phyloP scores from a whole-genome alignment of 1,140 invertebrate species.

The Pectinophora gossypiella region DNA sequence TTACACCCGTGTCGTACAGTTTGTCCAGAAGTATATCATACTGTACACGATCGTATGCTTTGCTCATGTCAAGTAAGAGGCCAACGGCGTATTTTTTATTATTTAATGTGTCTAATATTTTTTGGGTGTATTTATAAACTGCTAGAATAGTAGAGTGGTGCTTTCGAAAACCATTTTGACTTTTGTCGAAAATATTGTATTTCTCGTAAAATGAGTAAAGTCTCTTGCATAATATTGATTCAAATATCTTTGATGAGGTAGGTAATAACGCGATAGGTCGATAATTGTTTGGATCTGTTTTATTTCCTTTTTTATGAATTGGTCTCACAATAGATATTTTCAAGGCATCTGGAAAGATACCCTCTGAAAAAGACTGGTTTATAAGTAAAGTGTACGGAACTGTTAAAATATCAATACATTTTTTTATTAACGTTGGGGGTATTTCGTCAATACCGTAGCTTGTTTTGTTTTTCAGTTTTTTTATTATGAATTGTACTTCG shows the following conservation, averaged over 20 bases:
- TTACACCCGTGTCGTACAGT: conserved; percentile 2
- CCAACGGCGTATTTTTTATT: not conserved
- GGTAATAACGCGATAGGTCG: conserved; percentile 3
- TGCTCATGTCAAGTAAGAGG: conserved; percentile 6
- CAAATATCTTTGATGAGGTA: conserved; percentile 6
- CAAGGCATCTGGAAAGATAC: conserved; percentile 5
- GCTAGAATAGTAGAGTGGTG: conserved; percentile 1
- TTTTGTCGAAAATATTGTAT: not conserved
- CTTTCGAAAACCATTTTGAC: conserved; percentile 8
- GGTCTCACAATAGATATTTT: conserved; percentile 6
- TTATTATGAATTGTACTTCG: not conserved
- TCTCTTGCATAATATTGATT: not conserved
- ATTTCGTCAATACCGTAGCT: conserved; percentile 6
- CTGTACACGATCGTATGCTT: conserved; percentile 4
- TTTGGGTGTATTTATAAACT: not conserved
- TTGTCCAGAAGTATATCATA: conserved; percentile 2
- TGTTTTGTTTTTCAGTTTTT: conserved; percentile 6
- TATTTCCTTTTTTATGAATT: conserved; percentile 8
- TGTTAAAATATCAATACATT: not conserved
- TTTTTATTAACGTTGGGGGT: conserved; percentile 3
- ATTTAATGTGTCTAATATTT: not conserved
- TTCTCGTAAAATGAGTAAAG: conserved; percentile 6
- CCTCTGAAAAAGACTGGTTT: conserved; percentile 5
- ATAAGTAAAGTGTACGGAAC: not conserved
- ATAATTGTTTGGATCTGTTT: not conserved